Evolutionary conservation across 2,113 vertebrate species (phyloP), one percentile per base, ranked within the genome.

Genomic region (Boulengeromyrus knoepffleri): DNA sequence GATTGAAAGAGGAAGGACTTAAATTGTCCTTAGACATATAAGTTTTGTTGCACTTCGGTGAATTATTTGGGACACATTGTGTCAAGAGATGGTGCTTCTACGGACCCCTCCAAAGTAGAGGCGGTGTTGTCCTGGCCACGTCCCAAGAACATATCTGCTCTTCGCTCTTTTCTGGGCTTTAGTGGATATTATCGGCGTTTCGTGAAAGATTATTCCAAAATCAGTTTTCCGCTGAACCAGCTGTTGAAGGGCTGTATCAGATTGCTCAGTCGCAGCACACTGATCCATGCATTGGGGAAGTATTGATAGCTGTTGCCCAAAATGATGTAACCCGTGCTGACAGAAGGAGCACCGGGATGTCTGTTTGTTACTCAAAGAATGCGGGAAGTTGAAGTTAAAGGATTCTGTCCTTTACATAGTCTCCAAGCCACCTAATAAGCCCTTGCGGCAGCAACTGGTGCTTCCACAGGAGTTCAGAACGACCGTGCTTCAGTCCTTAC

Each of bases 271-370:
- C 56, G 7, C 89, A 90, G 53, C 53, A 70, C 7, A 49, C 2
- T 66, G 89, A 90, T 52, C 84, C 31, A 46, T 86, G 89, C 39
- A 86, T 87, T 86, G 56, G 89, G 17, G 89, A 86, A 86, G 83
- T 90, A 45, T 90, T 31, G 89, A 56, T 15, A 42, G 89, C 53
- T 58, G 56, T 90, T 27, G 39, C 10, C 17, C 83, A 90, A 17
- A 62, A 90, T 3, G 15, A 49, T 90, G 52, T 49, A 1, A n/a
- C 45, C 50, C 10, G 49, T 31, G 83, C 84, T 47, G 19, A 86
- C 52, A 90, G 13, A 90, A 42, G 24, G 49, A 58, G 21, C 89
- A 86, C 39, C 15, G 15, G 12, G 84, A 87, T 49, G 42, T 90
- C n/a, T 31, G 56, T n/a, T 66, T 87, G 42, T 36, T 87, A 13